A percentile compares a stretch with the other conserved stretches of the same genome.
These are phyloP conservation scores for Melieria omissa DNA, from an alignment of 2,888 invertebrate genomes.

Conservation along the genomic window DNA sequence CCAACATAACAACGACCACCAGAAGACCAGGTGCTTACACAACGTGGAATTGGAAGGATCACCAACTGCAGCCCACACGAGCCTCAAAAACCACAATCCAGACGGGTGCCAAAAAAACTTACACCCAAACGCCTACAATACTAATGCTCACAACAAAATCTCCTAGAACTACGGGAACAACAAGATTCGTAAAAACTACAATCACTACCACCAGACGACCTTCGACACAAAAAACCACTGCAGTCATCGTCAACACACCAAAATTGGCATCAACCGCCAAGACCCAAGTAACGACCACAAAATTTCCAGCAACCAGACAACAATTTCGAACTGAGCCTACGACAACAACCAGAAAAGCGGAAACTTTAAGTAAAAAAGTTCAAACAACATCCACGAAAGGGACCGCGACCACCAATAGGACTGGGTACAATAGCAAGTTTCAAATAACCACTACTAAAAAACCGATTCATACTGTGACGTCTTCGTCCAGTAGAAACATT, in stretches of 20 bases:
- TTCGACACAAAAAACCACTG: neutral
- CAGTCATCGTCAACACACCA: neutral
- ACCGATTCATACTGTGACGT: too few species aligned
- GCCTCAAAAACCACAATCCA: slow-evolving; percentile 4
- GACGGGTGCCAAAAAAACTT: too few species aligned
- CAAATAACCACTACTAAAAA: neutral
- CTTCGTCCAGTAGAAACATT: too few species aligned
- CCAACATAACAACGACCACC: slow-evolving; percentile 22
- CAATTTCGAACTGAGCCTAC: slow-evolving; percentile 1
- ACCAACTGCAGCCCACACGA: slow-evolving; percentile 1
- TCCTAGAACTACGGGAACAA: slow-evolving; percentile 13
- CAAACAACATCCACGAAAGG: slow-evolving; percentile 12
- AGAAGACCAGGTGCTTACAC: slow-evolving; percentile 26
- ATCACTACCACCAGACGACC: slow-evolving; percentile 2
- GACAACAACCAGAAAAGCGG: neutral
- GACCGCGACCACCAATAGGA: slow-evolving; percentile 11
- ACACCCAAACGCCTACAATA: slow-evolving; percentile 3
- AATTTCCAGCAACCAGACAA: neutral
- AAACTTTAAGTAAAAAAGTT: neutral
- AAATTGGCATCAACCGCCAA: neutral
- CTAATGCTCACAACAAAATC: slow-evolving; percentile 23
- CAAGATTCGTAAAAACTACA: neutral
- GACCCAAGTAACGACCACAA: slow-evolving; percentile 1
- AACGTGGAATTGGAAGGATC: slow-evolving; percentile 25
- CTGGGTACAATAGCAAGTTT: neutral